Evolutionary conservation across 1,140 invertebrate species (phyloP).

Genomic region (Pararge aegeria): DNA sequence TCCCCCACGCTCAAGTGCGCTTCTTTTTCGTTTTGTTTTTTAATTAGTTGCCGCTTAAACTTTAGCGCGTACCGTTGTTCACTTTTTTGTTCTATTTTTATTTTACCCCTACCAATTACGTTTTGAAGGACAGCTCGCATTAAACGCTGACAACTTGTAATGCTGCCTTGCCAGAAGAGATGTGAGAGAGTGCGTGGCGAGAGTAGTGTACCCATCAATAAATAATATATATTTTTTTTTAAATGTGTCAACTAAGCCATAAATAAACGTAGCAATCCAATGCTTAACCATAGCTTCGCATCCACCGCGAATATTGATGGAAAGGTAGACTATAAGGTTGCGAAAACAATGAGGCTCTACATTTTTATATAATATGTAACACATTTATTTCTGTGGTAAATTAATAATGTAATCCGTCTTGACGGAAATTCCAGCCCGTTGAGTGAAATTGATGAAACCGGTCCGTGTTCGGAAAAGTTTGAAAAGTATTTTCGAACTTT

Average conservation of each 20-base stretch:
- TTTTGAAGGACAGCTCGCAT: slow-evolving; percentile 51
- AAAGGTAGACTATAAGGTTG: too few species aligned
- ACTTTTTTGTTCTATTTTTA: slow-evolving; percentile 53
- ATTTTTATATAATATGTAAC: slow-evolving; percentile 18
- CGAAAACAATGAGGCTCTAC: slow-evolving; percentile 34
- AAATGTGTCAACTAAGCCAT: too few species aligned
- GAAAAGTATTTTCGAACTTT: slow-evolving; percentile 39
- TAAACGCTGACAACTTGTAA: slow-evolving; percentile 43
- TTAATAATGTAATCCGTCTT: background rate
- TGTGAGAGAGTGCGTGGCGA: background rate
- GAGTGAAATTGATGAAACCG: slow-evolving; percentile 19
- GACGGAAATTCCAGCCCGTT: background rate
- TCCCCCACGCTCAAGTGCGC: slow-evolving; percentile 51
- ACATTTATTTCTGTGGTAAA: background rate
- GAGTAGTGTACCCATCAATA: background rate
- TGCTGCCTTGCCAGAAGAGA: background rate
- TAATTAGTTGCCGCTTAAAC: slow-evolving; percentile 74
- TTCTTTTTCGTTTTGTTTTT: slow-evolving; percentile 67
- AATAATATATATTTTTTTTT: too few species aligned
- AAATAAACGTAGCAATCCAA: too few species aligned
- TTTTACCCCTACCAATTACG: slow-evolving; percentile 50
- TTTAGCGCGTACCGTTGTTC: slow-evolving; percentile 60
- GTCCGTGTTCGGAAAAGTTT: slow-evolving; percentile 35
- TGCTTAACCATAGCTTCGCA: too few species aligned
- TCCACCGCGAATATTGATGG: too few species aligned